Percentiles rank a stretch among this genome's conserved stretches.
Conservation (phyloP, 37 sponge, comb jelly and placozoan species). For the Lycopodina hypogea region DNA sequence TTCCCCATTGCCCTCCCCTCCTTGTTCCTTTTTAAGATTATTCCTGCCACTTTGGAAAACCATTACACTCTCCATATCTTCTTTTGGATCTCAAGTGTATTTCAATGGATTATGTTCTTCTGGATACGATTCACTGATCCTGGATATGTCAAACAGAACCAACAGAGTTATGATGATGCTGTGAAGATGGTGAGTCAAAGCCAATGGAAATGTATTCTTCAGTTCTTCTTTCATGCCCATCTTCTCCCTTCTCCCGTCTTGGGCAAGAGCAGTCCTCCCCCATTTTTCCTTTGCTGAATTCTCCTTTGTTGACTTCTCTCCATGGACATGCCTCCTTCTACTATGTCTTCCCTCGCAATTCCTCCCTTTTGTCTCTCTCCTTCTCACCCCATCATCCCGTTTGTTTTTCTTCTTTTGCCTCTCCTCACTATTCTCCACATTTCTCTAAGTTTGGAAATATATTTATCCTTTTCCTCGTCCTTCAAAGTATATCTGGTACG, state of each 20-base stretch:
- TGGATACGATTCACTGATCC: constrained; percentile 62
- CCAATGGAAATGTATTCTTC: background rate
- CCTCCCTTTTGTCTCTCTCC: too few relatives aligned
- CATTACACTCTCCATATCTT: constrained; percentile 40
- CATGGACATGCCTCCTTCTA: too few relatives aligned
- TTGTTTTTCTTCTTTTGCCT: too few relatives aligned
- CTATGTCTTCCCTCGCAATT: too few relatives aligned
- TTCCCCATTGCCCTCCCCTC: background rate
- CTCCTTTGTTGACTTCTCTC: too few relatives aligned
- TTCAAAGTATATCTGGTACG: too few relatives aligned
- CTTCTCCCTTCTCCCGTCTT: background rate
- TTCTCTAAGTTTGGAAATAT: too few relatives aligned
- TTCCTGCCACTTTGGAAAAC: constrained; percentile 60
- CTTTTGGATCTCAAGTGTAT: constrained; percentile 52
- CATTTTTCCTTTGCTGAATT: too few relatives aligned
- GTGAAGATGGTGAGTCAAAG: constrained; percentile 59
- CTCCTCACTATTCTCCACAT: too few relatives aligned
- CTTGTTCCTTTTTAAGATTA: constrained; percentile 21
- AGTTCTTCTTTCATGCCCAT: background rate
- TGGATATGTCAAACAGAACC: constrained; percentile 66
- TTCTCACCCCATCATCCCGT: too few relatives aligned
- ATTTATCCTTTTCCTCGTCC: too few relatives aligned
- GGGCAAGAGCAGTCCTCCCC: too few relatives aligned
- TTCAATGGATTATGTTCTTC: constrained; percentile 76
- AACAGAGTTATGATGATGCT: constrained; percentile 68